Percentiles rank a stretch among this genome's conserved stretches.
phyloP scores from a whole-genome alignment of 1,140 invertebrate genomes.

The Aphis craccivora region DNA sequence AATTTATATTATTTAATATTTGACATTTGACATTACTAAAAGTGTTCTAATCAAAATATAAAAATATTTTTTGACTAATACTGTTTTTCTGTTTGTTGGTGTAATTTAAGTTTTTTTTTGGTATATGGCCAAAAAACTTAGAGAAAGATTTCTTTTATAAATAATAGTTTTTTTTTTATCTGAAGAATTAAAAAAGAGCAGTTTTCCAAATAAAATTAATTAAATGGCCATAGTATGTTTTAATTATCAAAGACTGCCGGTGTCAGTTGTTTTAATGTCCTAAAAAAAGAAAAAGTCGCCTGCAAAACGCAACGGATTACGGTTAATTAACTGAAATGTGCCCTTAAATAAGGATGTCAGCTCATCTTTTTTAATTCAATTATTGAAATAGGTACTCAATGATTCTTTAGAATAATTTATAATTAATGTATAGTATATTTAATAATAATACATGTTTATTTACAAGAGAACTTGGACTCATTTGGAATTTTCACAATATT shows the following conservation, averaged over 20 bases:
- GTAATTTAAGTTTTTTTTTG: constrained; percentile 35
- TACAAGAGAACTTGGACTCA: background rate
- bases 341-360: background rate
- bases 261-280: constrained; percentile 44
- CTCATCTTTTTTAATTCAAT: background rate
- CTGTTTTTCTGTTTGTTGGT: background rate
- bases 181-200: constrained; percentile 21
- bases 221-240: constrained; percentile 43
- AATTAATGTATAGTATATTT: background rate
- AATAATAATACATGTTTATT: background rate
- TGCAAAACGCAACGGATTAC: constrained; percentile 23
- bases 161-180: constrained; percentile 1
- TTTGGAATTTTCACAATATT: background rate
- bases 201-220: constrained; percentile 43
- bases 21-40: background rate
- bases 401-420: background rate
- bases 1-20: background rate
- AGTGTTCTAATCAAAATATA: background rate
- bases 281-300: constrained; percentile 31
- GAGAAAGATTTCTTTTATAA: constrained; percentile 13
- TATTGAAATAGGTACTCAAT: background rate
- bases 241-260: constrained; percentile 45
- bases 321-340: constrained; percentile 23
- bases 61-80: background rate
- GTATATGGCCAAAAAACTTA: background rate